Conservation (phyloP, 37 sponge, comb jelly and placozoan genomes). For the Haliclona indistincta region DNA sequence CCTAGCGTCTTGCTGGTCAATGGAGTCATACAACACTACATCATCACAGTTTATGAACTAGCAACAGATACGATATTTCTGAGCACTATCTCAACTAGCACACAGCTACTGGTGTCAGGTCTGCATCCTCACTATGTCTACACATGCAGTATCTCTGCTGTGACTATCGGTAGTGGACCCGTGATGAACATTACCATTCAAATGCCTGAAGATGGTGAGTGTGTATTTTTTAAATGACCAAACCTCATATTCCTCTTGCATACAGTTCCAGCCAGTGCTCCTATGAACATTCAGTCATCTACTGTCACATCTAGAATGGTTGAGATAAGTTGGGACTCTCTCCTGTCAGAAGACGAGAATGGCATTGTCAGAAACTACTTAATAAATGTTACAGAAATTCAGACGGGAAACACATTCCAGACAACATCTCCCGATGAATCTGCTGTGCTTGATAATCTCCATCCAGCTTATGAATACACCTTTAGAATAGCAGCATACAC, state of each 20-base stretch:
- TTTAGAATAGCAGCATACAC: constrained; percentile 32
- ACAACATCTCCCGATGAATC: background rate
- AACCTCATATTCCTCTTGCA: background rate
- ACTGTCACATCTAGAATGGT: constrained; percentile 8
- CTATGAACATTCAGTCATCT: background rate
- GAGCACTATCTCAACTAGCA: background rate
- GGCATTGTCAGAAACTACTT: constrained; percentile 31
- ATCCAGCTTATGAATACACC: constrained; percentile 23
- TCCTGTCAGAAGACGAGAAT: constrained; percentile 22
- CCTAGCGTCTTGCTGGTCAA: background rate
- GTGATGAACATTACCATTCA: background rate
- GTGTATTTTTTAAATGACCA: background rate
- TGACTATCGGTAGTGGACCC: constrained; percentile 16
- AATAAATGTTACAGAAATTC: constrained; percentile 7
- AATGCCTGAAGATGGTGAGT: constrained; percentile 49
- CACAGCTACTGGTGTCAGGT: background rate
- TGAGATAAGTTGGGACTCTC: constrained; percentile 15
- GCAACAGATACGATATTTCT: constrained; percentile 4
- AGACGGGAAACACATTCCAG: constrained; percentile 17
- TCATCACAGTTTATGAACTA: constrained; percentile 35
- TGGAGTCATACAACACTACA: constrained; percentile 33
- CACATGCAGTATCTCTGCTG: background rate
- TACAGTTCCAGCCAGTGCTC: constrained; percentile 28
- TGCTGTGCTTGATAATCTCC: background rate
- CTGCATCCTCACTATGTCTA: background rate